Conservation (phyloP, 2,113 vertebrate genomes). For the Dissostichus mawsoni region DNA sequence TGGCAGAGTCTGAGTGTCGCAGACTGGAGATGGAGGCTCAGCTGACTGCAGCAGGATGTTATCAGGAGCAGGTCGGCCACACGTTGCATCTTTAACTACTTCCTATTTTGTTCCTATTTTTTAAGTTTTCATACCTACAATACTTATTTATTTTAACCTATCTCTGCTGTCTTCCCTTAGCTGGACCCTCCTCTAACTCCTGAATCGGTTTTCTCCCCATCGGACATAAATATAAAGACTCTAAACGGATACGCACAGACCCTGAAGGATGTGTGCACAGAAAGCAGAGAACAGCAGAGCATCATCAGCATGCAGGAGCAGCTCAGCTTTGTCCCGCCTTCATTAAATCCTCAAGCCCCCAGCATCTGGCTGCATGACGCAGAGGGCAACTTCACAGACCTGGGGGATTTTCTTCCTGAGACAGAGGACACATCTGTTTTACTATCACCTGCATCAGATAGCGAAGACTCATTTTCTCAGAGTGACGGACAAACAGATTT, state of each 20-base stretch:
- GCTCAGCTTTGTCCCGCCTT: neutral
- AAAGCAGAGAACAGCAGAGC: conserved; percentile 49
- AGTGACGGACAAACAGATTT: conserved; percentile 2
- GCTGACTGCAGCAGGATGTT: conserved; percentile 6
- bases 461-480: neutral
- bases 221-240: conserved; percentile 12
- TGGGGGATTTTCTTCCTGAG: conserved; percentile 36
- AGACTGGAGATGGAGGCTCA: conserved; percentile 63
- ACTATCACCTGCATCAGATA: conserved; percentile 24
- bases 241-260: conserved; percentile 29
- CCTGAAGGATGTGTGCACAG: conserved; percentile 31
- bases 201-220: conserved; percentile 26
- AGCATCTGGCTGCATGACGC: conserved; percentile 54
- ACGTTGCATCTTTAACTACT: neutral
- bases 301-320: conserved; percentile 40
- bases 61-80: conserved; percentile 22
- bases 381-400: conserved; percentile 34
- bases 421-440: conserved; percentile 18
- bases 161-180: conserved; percentile 37
- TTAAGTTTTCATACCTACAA: neutral
- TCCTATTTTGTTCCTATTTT: too few species aligned
- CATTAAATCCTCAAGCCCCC: conserved; percentile 24
- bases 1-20: conserved; percentile 60
- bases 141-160: neutral
- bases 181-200: conserved; percentile 23